Percentiles rank a stretch among this genome's conserved stretches.
Evolutionary conservation across 2,797 vertebrate genomes (phyloP).

Genomic region (Scarus forsteni): DNA sequence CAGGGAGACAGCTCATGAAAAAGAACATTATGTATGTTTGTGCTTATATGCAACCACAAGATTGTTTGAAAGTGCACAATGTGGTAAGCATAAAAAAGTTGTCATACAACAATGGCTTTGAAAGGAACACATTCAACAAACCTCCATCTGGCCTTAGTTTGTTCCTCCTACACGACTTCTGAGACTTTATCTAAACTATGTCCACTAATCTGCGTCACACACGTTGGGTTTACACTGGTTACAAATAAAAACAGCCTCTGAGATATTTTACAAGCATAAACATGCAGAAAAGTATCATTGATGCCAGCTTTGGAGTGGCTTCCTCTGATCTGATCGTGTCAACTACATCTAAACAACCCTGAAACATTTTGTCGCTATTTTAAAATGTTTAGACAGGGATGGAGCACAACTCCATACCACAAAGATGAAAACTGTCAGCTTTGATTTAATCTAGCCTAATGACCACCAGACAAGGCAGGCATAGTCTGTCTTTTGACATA

Average conservation of each 20-base stretch:
- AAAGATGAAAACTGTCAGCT: constrained; percentile 31
- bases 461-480: constrained; percentile 37
- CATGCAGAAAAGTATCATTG: constrained; percentile 31
- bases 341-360: constrained; percentile 48
- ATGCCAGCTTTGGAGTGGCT: constrained; percentile 16
- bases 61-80: constrained; percentile 37
- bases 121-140: constrained; percentile 48
- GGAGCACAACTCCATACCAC: constrained; percentile 8
- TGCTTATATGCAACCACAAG: constrained; percentile 16
- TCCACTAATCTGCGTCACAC: constrained; percentile 61
- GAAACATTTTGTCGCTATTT: constrained; percentile 27
- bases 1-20: constrained; percentile 18
- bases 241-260: constrained; percentile 33
- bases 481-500: constrained; percentile 40
- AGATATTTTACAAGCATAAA: constrained; percentile 52
- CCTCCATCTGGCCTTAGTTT: constrained; percentile 65
- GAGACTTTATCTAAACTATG: constrained; percentile 56
- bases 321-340: constrained; percentile 46
- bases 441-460: constrained; percentile 32
- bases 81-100: constrained; percentile 50
- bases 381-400: constrained; percentile 25
- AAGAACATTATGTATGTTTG: constrained; percentile 1
- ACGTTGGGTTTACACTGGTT: constrained; percentile 44
- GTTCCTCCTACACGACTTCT: constrained; percentile 48
- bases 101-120: constrained; percentile 36